Evolutionary conservation across 2,113 vertebrate genomes (phyloP), one percentile per base, ranked within the genome.

Genomic region (Limnothrissa miodon): DNA sequence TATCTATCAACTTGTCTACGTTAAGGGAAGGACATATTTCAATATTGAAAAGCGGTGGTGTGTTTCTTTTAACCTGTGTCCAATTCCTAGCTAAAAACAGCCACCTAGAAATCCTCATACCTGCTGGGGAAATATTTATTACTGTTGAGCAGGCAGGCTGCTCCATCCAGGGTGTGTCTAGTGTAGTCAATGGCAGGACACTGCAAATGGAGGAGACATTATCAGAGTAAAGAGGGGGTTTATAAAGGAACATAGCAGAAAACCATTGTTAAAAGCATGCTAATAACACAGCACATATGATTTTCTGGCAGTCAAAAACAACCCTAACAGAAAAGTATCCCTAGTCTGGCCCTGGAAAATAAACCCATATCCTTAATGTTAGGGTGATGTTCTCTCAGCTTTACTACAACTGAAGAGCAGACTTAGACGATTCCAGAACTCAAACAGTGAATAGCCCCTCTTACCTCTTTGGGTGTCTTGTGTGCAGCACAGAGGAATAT

Each of bases 41-140:
- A n/a, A n/a, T n/a, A n/a, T n/a, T n/a, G n/a, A n/a, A n/a, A n/a
- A n/a, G n/a, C n/a, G n/a, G n/a, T n/a, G n/a, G n/a, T n/a, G n/a
- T n/a, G n/a, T n/a, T n/a, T n/a, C n/a, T n/a, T n/a, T n/a, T n/a
- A n/a, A n/a, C n/a, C n/a, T n/a, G n/a, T n/a, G n/a, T n/a, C n/a
- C n/a, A n/a, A 62, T 25, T 62, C 59, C 59, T 62, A 1, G 23
- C n/a, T 62, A 62, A 7, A n/a, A 56, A 56, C 1, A 56, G 23
- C 9, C 59, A 21, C 17, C 2, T 21, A 59, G 9, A 25, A 29
- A 62, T 62, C 2, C 33, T 84, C 94, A 94, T 92, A 99, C 98
- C 98, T 97, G 96, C 98, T 99, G 81, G 98, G 98, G 85, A 99
- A 99, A 92, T 99, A 99, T 93, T 99, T 99, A 96, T 99, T 99